Conservation (phyloP, 2,888 invertebrate species). For the Ophion obscuratus region DNA sequence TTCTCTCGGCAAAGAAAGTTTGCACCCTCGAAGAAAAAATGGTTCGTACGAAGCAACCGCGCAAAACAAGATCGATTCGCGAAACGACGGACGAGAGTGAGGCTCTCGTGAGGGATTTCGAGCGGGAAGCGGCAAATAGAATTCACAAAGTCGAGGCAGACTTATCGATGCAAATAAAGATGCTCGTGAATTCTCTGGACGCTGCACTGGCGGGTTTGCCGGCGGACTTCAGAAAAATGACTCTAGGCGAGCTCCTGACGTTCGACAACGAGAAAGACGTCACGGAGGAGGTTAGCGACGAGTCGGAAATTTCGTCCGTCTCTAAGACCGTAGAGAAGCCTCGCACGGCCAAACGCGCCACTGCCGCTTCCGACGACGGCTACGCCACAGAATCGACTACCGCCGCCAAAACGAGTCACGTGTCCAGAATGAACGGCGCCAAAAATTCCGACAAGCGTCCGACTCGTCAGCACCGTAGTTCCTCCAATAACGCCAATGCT, state of each 20-base stretch:
- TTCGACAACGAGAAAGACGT: conserved; percentile 55
- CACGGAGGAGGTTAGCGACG: conserved; percentile 41
- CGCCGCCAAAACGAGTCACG: conserved; percentile 36
- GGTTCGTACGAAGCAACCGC: conserved; percentile 78
- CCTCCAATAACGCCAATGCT: conserved; percentile 52
- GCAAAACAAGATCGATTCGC: conserved; percentile 67
- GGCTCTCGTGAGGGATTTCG: conserved; percentile 74
- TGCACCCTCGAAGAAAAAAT: conserved; percentile 65
- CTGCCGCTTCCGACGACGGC: conserved; percentile 78
- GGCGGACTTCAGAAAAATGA: conserved; percentile 72
- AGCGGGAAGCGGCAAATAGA: conserved; percentile 69
- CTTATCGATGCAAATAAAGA: conserved; percentile 66
- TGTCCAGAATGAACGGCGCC: conserved; percentile 54
- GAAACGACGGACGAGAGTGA: conserved; percentile 69
- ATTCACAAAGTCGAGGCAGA: conserved; percentile 74
- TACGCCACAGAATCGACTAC: conserved; percentile 77
- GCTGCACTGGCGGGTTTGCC: conserved; percentile 72
- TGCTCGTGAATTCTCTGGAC: conserved; percentile 69
- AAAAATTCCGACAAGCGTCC: conserved; percentile 36
- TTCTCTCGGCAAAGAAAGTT: background rate
- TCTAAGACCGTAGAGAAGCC: background rate
- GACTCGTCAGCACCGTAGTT: conserved; percentile 37
- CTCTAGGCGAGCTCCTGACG: conserved; percentile 71
- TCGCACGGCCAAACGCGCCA: conserved; percentile 71
- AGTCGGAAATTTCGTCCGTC: conserved; percentile 39